A percentile compares a stretch with the other conserved stretches of the same genome.
phyloP scores from a whole-genome alignment of 2,113 vertebrate species.

The Entomyzon cyanotis region DNA sequence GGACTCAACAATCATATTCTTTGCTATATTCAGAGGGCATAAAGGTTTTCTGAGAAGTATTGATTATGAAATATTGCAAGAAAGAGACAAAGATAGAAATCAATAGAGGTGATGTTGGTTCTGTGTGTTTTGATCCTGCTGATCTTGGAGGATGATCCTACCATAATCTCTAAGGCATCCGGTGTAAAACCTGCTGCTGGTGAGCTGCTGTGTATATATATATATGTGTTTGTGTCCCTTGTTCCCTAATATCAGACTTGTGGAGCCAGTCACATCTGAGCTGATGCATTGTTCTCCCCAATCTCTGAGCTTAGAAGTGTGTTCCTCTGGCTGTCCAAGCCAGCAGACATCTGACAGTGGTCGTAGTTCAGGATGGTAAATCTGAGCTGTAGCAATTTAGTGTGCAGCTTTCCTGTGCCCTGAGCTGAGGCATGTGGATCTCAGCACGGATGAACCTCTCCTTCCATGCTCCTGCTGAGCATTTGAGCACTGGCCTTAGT shows the following conservation, averaged over 20 bases:
- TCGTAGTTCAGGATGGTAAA: not conserved
- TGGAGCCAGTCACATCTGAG: not conserved
- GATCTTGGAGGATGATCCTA: conserved; percentile 46
- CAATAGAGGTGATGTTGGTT: conserved; percentile 53
- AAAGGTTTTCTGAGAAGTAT: conserved; percentile 29
- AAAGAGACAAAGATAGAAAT: conserved; percentile 55
- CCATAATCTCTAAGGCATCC: conserved; percentile 37
- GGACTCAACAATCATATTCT: not conserved
- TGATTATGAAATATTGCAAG: conserved; percentile 45
- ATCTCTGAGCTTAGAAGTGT: not conserved
- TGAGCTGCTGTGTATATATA: not conserved
- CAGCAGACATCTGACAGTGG: not conserved
- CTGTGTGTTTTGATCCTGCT: conserved; percentile 59
- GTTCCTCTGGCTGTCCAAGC: not conserved
- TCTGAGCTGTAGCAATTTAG: not conserved
- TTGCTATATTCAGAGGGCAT: not conserved
- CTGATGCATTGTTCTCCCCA: not conserved
- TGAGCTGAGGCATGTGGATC: not conserved
- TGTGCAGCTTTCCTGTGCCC: not conserved
- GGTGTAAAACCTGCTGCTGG: not conserved
- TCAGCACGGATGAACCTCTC: not conserved
- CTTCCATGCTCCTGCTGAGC: not conserved
- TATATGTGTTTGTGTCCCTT: not conserved
- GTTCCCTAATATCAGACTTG: not conserved
- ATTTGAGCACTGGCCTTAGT: conserved; percentile 14